Evolutionary conservation across 2,888 invertebrate species (phyloP).

Genomic region (Atrina japonica): DNA sequence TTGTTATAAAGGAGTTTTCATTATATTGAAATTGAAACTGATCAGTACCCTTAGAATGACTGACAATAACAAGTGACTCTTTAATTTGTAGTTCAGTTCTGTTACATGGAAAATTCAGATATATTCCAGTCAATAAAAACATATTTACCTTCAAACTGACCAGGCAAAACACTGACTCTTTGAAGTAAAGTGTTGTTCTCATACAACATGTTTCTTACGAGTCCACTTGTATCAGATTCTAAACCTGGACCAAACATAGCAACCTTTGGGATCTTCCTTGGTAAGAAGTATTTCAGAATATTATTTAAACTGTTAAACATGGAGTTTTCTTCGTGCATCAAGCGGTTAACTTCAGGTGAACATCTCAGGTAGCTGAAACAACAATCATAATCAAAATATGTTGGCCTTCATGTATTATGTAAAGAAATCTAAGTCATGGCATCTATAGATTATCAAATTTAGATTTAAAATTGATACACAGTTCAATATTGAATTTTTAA

Average conservation of each 20-base stretch:
- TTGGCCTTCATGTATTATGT: no score
- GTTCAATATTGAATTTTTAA: no score
- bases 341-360: conserved; percentile 64
- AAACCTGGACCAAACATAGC: conserved; percentile 77
- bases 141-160: conserved; percentile 72
- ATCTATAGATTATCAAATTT: no score
- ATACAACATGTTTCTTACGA: conserved; percentile 67
- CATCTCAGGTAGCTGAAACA: conserved; percentile 70
- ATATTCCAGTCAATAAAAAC: no score
- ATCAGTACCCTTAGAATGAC: no score
- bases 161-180: conserved; percentile 69
- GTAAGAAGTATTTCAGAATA: conserved; percentile 69
- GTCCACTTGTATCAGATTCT: conserved; percentile 66
- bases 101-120: no score
- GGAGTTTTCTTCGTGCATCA: conserved; percentile 60
- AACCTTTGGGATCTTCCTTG: conserved; percentile 68
- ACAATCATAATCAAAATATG: conserved; percentile 7
- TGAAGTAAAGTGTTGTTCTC: conserved; percentile 57
- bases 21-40: no score
- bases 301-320: conserved; percentile 68
- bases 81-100: no score
- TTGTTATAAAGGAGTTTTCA: no score
- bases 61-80: no score
- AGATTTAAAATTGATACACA: no score
- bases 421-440: no score